A percentile compares a stretch with the other conserved stretches of the same genome.
These are phyloP conservation scores for Cottoperca gobio DNA, from an alignment of 2,797 vertebrate species.

Conservation along the genomic window DNA sequence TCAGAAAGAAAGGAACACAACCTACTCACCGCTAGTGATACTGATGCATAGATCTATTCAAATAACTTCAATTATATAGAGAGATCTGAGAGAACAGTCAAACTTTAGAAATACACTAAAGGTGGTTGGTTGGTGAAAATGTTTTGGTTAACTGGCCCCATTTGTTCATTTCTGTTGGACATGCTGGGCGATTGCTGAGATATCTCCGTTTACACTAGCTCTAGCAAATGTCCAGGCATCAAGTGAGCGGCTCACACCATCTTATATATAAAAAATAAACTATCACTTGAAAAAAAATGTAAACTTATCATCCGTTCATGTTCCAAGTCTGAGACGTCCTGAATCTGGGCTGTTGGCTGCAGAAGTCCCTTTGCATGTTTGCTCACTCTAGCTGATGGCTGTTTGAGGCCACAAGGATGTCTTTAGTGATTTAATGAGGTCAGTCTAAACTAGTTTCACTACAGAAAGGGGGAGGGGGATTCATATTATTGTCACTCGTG, in stretches of 20 bases:
- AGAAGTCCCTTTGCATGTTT: constrained; percentile 43
- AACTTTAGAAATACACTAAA: not conserved
- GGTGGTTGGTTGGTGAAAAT: not conserved
- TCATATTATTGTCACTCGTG: constrained; percentile 55
- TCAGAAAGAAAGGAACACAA: not conserved
- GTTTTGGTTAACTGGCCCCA: not conserved
- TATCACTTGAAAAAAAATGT: not conserved
- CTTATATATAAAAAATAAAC: not conserved
- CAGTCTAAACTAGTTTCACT: constrained; percentile 75
- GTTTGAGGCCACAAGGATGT: constrained; percentile 71
- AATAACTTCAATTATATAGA: not conserved
- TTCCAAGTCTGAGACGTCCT: constrained; percentile 12
- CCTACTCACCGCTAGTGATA: not conserved
- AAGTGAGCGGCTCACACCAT: not conserved
- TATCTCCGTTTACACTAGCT: not conserved
- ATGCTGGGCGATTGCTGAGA: not conserved
- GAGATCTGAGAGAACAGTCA: not conserved
- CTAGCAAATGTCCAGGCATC: not conserved
- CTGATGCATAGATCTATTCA: not conserved
- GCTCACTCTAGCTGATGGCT: constrained; percentile 54
- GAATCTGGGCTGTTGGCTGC: constrained; percentile 18
- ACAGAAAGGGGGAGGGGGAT: constrained; percentile 53
- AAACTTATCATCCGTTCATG: not conserved
- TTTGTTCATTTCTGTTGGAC: not conserved
- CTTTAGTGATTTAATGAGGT: constrained; percentile 76